Evolutionary conservation across 1,140 invertebrate species (phyloP).

Genomic region (Calosoma granatense): DNA sequence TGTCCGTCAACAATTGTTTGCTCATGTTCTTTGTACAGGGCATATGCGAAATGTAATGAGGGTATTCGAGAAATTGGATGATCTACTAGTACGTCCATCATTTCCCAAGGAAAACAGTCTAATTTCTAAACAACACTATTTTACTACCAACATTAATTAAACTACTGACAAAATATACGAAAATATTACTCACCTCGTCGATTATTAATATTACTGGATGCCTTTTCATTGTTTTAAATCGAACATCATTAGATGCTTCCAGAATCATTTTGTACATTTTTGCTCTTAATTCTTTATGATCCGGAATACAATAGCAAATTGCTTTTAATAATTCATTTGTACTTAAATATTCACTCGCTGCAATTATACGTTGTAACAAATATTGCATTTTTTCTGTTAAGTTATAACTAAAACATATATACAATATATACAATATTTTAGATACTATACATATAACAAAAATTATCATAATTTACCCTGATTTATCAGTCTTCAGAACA

Average conservation of each 20-base stretch:
- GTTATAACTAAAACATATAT: slow-evolving; percentile 13
- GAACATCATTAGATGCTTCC: slow-evolving; percentile 1
- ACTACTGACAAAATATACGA: not conserved
- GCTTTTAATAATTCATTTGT: slow-evolving; percentile 18
- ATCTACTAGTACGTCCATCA: slow-evolving; percentile 46
- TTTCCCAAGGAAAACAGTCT: slow-evolving; percentile 67
- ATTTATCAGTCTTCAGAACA: slow-evolving; percentile 1
- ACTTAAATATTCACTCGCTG: slow-evolving; percentile 16
- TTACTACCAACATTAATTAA: not conserved
- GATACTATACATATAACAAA: not conserved
- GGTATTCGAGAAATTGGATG: slow-evolving; percentile 61
- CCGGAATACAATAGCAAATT: slow-evolving; percentile 20
- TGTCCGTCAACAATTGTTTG: slow-evolving; percentile 44
- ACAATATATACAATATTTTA: no score
- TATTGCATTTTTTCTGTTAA: slow-evolving; percentile 16
- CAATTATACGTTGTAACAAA: slow-evolving; percentile 18
- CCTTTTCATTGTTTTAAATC: slow-evolving; percentile 37
- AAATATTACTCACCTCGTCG: slow-evolving; percentile 46
- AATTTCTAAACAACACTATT: slow-evolving; percentile 43
- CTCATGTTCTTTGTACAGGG: slow-evolving; percentile 51
- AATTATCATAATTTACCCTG: slow-evolving; percentile 16
- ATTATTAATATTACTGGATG: slow-evolving; percentile 52
- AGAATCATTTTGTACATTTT: slow-evolving; percentile 13
- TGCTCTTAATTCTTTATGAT: slow-evolving; percentile 16
- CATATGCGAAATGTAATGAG: slow-evolving; percentile 57